phyloP scores from a whole-genome alignment of 2,797 vertebrate species.

The Acanthurus leucopareius region DNA sequence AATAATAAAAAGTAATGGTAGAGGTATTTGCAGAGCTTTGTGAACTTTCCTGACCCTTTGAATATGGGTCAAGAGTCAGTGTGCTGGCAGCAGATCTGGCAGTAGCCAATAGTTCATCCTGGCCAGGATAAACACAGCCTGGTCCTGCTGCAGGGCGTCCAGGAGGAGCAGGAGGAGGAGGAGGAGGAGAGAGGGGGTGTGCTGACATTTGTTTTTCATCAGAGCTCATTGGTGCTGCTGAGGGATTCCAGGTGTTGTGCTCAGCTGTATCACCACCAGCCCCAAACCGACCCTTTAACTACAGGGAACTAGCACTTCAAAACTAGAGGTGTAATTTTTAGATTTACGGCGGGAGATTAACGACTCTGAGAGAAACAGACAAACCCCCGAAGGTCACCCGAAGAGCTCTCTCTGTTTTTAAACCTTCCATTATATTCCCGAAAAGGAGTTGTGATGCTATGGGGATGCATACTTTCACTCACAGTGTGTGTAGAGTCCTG shows the following conservation, averaged over 20 bases:
- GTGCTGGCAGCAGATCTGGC: slow-evolving; percentile 72
- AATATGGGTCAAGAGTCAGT: slow-evolving; percentile 75
- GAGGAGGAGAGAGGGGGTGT: not conserved
- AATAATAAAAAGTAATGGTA: not conserved
- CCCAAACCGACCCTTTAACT: slow-evolving; percentile 67
- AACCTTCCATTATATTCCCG: not conserved
- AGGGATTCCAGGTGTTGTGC: slow-evolving; percentile 84
- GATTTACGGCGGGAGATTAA: slow-evolving; percentile 65
- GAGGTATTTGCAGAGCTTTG: not conserved
- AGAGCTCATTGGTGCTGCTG: slow-evolving; percentile 75
- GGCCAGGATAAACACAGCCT: slow-evolving; percentile 76
- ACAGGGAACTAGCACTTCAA: slow-evolving; percentile 51
- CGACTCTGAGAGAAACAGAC: slow-evolving; percentile 37
- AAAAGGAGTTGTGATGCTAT: slow-evolving; percentile 5
- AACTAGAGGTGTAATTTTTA: slow-evolving; percentile 68
- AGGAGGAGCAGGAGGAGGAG: slow-evolving; percentile 9
- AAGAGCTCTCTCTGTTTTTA: slow-evolving; percentile 41
- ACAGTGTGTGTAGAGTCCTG: not conserved
- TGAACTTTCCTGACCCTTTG: slow-evolving; percentile 66
- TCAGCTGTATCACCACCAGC: slow-evolving; percentile 67
- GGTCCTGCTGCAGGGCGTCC: slow-evolving; percentile 68
- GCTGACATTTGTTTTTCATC: slow-evolving; percentile 85
- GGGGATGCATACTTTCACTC: slow-evolving; percentile 17
- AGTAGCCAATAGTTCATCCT: slow-evolving; percentile 71
- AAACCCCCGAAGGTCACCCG: slow-evolving; percentile 47